Conservation (phyloP, 35 echinoderm and acorn worm genomes). For the Lytechinus variegatus region DNA sequence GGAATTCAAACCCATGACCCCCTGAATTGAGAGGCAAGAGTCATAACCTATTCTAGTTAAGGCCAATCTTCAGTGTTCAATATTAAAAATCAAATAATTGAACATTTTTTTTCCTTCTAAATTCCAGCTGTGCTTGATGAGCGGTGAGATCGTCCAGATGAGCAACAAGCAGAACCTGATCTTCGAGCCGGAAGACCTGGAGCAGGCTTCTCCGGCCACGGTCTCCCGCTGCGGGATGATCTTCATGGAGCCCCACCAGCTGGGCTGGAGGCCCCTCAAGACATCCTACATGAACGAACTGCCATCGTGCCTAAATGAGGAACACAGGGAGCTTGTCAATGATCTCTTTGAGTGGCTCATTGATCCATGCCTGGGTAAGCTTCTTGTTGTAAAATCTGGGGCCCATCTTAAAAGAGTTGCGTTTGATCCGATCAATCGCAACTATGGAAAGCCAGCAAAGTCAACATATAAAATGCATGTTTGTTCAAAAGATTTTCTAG, state of each 20-base stretch:
- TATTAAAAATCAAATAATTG: too few species aligned
- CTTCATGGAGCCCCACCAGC: conserved; percentile 96
- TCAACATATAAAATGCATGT: too few species aligned
- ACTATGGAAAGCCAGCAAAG: too few species aligned
- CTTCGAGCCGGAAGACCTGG: conserved; percentile 90
- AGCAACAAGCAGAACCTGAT: conserved; percentile 94
- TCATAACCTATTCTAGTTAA: too few species aligned
- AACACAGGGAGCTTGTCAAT: conserved; percentile 88
- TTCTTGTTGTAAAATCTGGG: neutral
- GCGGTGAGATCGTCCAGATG: conserved; percentile 98
- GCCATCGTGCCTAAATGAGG: conserved; percentile 72
- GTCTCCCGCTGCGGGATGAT: conserved; percentile 98
- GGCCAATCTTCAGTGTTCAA: too few species aligned
- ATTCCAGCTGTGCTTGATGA: conserved; percentile 91
- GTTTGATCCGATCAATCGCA: too few species aligned
- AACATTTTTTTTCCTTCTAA: too few species aligned
- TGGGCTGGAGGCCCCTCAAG: conserved; percentile 89
- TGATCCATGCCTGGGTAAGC: conserved; percentile 85
- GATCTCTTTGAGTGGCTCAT: conserved; percentile 98
- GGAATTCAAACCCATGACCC: too few species aligned
- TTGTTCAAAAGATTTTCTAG: too few species aligned
- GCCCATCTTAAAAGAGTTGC: too few species aligned
- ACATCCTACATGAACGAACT: conserved; percentile 89
- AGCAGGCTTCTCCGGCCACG: conserved; percentile 93
- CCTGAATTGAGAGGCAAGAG: too few species aligned